Evolutionary conservation across 2,113 vertebrate genomes (phyloP), one percentile per base, ranked within the genome.

Genomic region (Sebastes fasciatus): DNA sequence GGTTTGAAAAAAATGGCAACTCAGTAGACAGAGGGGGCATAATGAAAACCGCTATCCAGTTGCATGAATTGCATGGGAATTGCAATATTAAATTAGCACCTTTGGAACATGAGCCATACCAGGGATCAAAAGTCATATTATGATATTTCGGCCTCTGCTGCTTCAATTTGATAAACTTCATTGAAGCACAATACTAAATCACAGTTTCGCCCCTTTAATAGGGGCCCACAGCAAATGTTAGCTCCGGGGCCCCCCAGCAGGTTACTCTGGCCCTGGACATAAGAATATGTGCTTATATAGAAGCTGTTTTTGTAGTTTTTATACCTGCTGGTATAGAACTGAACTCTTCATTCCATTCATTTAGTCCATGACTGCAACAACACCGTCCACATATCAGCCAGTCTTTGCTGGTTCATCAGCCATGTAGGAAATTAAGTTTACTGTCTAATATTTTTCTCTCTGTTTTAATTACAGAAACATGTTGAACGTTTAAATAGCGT

Each of bases 401-500:
- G 14, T 16, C 34, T 13, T 6, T 0, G 0, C n/a, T 21, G 26
- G n/a, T 61, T 42, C 17, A 1, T 40, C 14, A 16, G 62, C 21
- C n/a, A 17, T 67, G 34, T 49, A 34, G 55, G 52, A 67, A 23
- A 8, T 45, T 42, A 49, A 34, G 52, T 11, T 40, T 3, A 6
- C 1, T 4, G 4, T 55, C 40, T 77, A 73, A 87, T 11, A 0
- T 42, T 51, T 46, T 9, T 84, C 21, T 78, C 12, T 85, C 34
- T 85, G 14, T 76, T 43, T 34, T 40, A 1, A 45, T 82, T 78
- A 43, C 92, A 96, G 95, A 84, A 93, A 94, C 90, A 89, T 77
- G 88, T 89, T 95, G 86, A 94, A 89, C 71, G 61, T 89, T 46
- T 89, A 92, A 68, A 84, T 80, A 5, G 94, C 94, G 88, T 95